phyloP scores from a whole-genome alignment of 2,797 vertebrate species.

The Enteromius paludinosus region DNA sequence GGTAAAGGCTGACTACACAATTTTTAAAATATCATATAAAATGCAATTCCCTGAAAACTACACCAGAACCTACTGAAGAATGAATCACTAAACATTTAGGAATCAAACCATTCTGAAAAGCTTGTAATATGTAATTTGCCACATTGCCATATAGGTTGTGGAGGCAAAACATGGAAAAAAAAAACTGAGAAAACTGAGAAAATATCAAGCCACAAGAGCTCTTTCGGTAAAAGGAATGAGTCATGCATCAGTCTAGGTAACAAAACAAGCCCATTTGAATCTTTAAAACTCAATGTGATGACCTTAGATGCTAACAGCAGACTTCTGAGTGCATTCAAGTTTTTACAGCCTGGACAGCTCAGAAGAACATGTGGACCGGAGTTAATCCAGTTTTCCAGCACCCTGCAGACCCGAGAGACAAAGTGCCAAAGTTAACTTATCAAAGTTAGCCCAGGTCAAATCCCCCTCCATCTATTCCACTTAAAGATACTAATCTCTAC shows the following conservation, averaged over 20 bases:
- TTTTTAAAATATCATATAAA: constrained; percentile 31
- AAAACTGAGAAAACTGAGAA: constrained; percentile 1
- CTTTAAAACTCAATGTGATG: neutral
- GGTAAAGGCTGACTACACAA: neutral
- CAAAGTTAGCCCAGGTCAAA: constrained; percentile 65
- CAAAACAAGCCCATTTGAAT: neutral
- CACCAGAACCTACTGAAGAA: constrained; percentile 4
- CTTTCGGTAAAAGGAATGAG: neutral
- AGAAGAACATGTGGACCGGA: constrained; percentile 29
- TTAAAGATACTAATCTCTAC: constrained; percentile 67
- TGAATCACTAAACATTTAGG: neutral
- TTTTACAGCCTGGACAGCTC: constrained; percentile 16
- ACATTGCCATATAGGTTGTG: neutral
- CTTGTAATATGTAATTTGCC: neutral
- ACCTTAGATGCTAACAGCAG: neutral
- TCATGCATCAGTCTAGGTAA: neutral
- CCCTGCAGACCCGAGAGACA: constrained; percentile 47
- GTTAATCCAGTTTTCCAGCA: constrained; percentile 38
- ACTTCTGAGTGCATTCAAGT: constrained; percentile 6
- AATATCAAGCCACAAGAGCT: neutral
- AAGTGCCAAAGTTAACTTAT: constrained; percentile 64
- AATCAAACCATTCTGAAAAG: neutral
- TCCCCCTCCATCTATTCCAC: constrained; percentile 57
- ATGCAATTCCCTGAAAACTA: constrained; percentile 10
- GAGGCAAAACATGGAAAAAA: neutral